A percentile compares a stretch with the other conserved stretches of the same genome.
phyloP scores from a whole-genome alignment of 2,113 vertebrate species.

The Dascyllus trimaculatus region DNA sequence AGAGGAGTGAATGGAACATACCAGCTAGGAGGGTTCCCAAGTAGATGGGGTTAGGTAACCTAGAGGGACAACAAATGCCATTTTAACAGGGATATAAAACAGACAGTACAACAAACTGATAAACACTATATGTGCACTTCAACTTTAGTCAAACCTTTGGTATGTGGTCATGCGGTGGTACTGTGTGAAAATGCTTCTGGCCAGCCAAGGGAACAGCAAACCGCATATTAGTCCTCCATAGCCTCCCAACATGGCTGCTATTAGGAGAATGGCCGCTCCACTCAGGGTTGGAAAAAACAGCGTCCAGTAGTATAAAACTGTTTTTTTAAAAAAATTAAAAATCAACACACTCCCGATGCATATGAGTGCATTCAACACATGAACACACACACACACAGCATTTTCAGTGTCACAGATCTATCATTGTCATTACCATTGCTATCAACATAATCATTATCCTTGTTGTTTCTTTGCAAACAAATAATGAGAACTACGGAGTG shows the following conservation, averaged over 20 bases:
- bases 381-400: not conserved
- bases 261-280: slow-evolving; percentile 80
- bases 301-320: slow-evolving; percentile 85
- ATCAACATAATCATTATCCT: not conserved
- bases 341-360: too few species aligned
- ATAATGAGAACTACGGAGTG: not conserved
- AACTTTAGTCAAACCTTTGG: slow-evolving; percentile 77
- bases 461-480: not conserved
- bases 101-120: not conserved
- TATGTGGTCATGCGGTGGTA: slow-evolving; percentile 85
- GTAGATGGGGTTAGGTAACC: slow-evolving; percentile 86
- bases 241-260: slow-evolving; percentile 79
- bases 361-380: not conserved
- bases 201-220: slow-evolving; percentile 84
- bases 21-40: slow-evolving; percentile 85
- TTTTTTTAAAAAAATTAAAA: too few species aligned
- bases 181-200: slow-evolving; percentile 83
- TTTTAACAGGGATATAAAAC: not conserved
- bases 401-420: not conserved
- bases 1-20: slow-evolving; percentile 83
- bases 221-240: slow-evolving; percentile 81
- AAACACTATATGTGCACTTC: not conserved
- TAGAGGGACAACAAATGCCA: slow-evolving; percentile 54
- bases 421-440: not conserved
- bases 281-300: slow-evolving; percentile 81